Evolutionary conservation across 2,888 invertebrate genomes (phyloP), one percentile per base, ranked within the genome.

Genomic region (Drosophila aldrichi): DNA sequence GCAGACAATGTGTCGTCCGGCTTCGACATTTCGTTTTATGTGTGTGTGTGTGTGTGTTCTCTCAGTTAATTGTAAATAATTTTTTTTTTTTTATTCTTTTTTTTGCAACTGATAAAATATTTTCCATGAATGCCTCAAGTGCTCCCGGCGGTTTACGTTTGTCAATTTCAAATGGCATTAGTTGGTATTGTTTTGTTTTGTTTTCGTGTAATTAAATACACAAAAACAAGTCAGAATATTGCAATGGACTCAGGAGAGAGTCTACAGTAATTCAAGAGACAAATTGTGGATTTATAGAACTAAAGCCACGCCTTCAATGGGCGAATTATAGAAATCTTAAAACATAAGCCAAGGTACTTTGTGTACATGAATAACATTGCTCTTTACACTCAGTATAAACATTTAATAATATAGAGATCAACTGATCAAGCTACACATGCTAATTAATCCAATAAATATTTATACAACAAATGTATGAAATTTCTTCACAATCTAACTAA

Each of bases 1-100:
- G 78, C 78, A 86, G 85, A 86, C 85, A 86, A 70, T 72, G 71
- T 70, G 85, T 73, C 85, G 88, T 74, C 77, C 74, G 77, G 60
- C 65, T 68, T 58, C 74, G 56, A 68, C 74, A 73, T 77, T 84
- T 69, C 57, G 51, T 65, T 74, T 64, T 58, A 9, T 66, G 36
- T 71, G 32, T 75, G 3, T 22, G 25, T 25, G 25, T 25, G 41
- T 58, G 59, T 75, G 20, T 22, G 2, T 22, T 22, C 20, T 58
- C 56, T 68, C 43, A 64, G 66, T 66, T 71, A 71, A 70, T 74
- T 82, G 74, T 68, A 67, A 76, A 87, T 84, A 57, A 74, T 80
- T 78, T 74, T 55, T 78, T 67, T 51, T 64, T 3, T 14, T 36
- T 4, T 36, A 14, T 36, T 14, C 5, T 14, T 36, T 29, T 36